Evolutionary conservation across 2,113 vertebrate species (phyloP), one percentile per base, ranked within the genome.

Genomic region (Columba livia): DNA sequence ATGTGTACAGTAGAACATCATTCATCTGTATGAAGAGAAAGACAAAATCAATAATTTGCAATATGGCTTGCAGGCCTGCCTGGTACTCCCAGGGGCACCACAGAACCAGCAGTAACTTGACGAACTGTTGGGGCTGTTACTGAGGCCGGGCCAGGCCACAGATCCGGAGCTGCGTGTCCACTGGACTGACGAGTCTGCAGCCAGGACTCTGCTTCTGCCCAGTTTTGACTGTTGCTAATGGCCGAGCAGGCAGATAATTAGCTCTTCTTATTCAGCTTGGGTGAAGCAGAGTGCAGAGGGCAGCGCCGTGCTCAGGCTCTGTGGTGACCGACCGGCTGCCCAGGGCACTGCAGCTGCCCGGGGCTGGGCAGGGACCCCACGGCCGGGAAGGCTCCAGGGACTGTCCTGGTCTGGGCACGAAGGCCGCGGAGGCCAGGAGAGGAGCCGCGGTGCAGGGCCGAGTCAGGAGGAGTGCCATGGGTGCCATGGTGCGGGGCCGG

Each of bases 1-100:
- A 99, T 0, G 99, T 99, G 96, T 99, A 99, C 36, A 99, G 98
- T 89, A 99, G 98, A 82, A 99, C 96, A 29, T 99, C 99, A 25
- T 98, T 99, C 99, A 99, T 99, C 99, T 99, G 71, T 60, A 92
- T 80, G 92, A 93, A 95, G 92, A 87, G 95, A 91, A 94, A 83
- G 32, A 89, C 58, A 58, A 69, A 90, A 58, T 95, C 85, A 97
- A 13, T 82, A 74, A 94, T 93, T 78, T 89, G 54, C 54, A 90
- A 60, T 80, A 74, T 26, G 28, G 40, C 72, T 93, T 82, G 48
- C 58, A 88, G 65, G 48, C 60, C 31, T 84, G 31, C 42, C 40
- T 47, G 20, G 90, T 78, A 58, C 42, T 87, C 56, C 56, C 51
- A 10, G 8, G 14, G 40, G 15, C 11, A 40, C 50, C 54, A 24